These are phyloP conservation scores for Drosophila hydei DNA, from an alignment of 1,140 invertebrate genomes.

Conservation along the genomic window DNA sequence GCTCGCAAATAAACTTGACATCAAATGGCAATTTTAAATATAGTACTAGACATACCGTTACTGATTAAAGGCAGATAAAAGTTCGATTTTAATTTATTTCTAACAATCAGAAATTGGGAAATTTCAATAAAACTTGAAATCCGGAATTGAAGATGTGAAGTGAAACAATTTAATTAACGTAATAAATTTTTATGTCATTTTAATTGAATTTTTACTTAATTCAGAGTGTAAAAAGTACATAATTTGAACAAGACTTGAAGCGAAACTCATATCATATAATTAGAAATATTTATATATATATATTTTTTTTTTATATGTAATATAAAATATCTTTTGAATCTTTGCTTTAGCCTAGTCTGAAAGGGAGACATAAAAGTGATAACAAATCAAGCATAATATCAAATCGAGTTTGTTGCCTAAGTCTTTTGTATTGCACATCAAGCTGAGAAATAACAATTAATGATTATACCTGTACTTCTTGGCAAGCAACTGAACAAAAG, in stretches of 20 bases:
- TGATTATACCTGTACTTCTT: too few species aligned
- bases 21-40: constrained; percentile 10
- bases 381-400: too few species aligned
- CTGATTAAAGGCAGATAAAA: constrained; percentile 1
- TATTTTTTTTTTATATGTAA: too few species aligned
- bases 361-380: too few species aligned
- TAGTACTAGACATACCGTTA: neutral
- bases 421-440: neutral
- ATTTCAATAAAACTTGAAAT: neutral
- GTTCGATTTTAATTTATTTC: neutral
- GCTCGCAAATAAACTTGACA: constrained; percentile 41
- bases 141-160: neutral
- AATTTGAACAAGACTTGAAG: too few species aligned
- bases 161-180: neutral
- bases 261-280: too few species aligned
- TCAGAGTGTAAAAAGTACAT: neutral
- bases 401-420: neutral
- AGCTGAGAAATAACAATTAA: too few species aligned
- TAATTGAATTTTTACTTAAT: neutral
- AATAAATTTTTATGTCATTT: neutral
- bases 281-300: too few species aligned
- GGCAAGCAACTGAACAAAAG: too few species aligned
- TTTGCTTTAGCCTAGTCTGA: too few species aligned
- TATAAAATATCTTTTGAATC: too few species aligned
- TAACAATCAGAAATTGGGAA: neutral